Evolutionary conservation across 2,797 vertebrate species (phyloP).

Genomic region (Hemibagrus guttatus): DNA sequence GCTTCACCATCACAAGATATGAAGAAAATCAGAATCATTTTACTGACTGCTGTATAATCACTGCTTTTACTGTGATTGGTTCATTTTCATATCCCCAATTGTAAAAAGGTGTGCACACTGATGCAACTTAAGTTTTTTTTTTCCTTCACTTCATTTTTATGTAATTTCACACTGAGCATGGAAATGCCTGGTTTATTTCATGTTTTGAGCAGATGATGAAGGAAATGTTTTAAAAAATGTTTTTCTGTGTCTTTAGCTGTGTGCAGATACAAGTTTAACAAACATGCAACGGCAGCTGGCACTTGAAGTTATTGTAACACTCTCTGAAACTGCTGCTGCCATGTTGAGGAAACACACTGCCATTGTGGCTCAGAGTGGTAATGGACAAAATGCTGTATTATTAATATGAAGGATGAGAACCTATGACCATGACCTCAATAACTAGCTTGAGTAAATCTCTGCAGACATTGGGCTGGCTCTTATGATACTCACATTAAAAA

Average conservation of each 20-base stretch:
- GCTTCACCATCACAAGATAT: no score
- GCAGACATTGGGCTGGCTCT: neutral
- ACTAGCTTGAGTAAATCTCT: neutral
- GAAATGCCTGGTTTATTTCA: neutral
- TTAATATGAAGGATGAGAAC: neutral
- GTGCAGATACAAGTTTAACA: slow-evolving; percentile 87
- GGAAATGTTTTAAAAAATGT: no score
- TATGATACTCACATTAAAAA: neutral
- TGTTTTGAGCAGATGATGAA: neutral
- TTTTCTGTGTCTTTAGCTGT: slow-evolving; percentile 76
- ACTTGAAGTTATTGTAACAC: slow-evolving; percentile 94
- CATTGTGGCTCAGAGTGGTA: slow-evolving; percentile 93
- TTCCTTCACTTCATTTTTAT: no score
- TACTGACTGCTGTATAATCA: no score
- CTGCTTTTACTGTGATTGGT: no score
- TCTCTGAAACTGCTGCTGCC: slow-evolving; percentile 95
- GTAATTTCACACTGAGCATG: neutral
- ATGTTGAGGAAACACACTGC: slow-evolving; percentile 96
- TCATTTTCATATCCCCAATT: no score
- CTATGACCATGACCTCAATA: no score
- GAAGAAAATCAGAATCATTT: no score
- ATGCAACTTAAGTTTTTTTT: no score
- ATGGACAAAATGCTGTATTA: slow-evolving; percentile 59
- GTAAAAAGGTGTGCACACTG: no score
- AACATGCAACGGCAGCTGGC: slow-evolving; percentile 98